Base-by-base conservation (phyloP, 1,140 invertebrate genomes). In the Paraescarpia echinospica region DNA sequence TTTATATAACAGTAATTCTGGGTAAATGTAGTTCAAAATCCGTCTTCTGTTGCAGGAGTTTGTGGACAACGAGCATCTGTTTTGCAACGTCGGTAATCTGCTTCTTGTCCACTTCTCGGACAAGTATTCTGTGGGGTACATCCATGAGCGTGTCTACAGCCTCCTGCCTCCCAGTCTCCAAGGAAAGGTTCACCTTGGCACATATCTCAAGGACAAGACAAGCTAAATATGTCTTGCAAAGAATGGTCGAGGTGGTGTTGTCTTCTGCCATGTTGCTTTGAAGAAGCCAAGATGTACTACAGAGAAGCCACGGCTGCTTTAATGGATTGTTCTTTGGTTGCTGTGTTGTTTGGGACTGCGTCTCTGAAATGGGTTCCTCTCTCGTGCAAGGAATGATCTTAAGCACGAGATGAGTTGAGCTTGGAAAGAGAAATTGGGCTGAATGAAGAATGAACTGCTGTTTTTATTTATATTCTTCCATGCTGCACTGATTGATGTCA, bases 101-200 rank as follows among this genome's bases (percentile, higher is more conserved):
- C 34, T 93, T 27, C 93, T 93, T 0, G 92, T 93, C 4, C 93
- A 93, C 92, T 92, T 93, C 41, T 93, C 93, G 0, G 93, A 93
- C 92, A 92, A 92, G 89, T 93, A 93, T 35, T 92, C 92, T 1
- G 33, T 41, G 4, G 33, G 59, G 31, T 92, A 92, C 59, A 34
- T 92, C 9, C 51, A 41, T 14, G 34, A 92, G 33, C 48, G 48
- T 2, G 33, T 34, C 12, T 33, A 33, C 14, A 33, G 88, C 14
- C 51, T 88, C 18, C 92, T 92, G 2, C 92, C 51, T 2, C 33
- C 27, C 1, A 35, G 35, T 22, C 41, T 93, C 22, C 35, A 91
- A 41, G 48, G 91, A 27, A 93, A 93, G 34, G 90, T 93, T 77
- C 33, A 59, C 92, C 31, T 91, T n/a, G 92, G 92, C 6, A 59